These are phyloP conservation scores for Budorcas taxicolor DNA, from an alignment of 2,113 vertebrate species.

Conservation along the genomic window DNA sequence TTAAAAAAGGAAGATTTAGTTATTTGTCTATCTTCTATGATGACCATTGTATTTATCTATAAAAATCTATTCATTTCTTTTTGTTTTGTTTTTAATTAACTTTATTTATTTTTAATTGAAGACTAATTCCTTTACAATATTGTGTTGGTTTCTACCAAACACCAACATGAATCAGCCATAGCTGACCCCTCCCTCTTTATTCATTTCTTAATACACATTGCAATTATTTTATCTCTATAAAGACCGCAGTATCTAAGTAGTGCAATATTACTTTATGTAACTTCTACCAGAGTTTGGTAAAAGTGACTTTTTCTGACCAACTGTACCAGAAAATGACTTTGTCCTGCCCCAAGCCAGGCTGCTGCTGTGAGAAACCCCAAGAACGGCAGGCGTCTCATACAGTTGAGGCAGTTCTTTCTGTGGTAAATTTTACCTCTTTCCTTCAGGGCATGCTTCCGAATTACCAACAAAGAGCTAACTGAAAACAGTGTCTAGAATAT, in stretches of 20 bases:
- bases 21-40: neutral
- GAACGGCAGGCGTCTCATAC: neutral
- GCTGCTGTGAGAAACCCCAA: neutral
- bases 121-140: neutral
- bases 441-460: neutral
- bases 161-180: neutral
- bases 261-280: neutral
- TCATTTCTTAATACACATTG: neutral
- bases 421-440: slow-evolving; percentile 1
- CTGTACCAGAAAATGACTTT: neutral
- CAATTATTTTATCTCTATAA: neutral
- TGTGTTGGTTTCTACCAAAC: neutral
- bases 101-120: neutral
- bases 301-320: neutral
- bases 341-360: neutral
- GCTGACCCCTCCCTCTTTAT: neutral
- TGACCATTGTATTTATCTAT: neutral
- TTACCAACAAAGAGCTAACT: slow-evolving; percentile 30
- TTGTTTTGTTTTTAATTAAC: neutral
- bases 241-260: neutral
- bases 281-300: neutral
- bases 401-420: neutral
- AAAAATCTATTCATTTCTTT: neutral
- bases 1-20: neutral
- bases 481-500: slow-evolving; percentile 2